Evolutionary conservation across 2,888 invertebrate species (phyloP).

Genomic region (Polylopha cassiicola): DNA sequence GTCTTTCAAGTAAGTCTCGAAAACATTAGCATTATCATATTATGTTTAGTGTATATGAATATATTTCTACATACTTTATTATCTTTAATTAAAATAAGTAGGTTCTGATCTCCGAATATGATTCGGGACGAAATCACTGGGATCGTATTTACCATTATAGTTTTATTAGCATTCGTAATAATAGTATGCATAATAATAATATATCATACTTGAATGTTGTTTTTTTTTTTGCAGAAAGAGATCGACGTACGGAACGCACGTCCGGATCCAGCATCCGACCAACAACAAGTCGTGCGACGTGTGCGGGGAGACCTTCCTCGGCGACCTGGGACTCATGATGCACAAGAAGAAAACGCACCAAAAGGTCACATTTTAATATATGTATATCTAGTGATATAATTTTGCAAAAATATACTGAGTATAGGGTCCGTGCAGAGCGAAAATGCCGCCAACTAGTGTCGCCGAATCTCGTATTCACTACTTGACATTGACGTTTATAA

Average conservation of each 20-base stretch:
- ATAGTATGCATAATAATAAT: not conserved
- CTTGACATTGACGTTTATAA: no score
- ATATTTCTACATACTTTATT: not conserved
- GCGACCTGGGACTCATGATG: conserved; percentile 21
- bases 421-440: no score
- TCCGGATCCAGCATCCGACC: conserved; percentile 23
- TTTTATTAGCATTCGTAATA: no score
- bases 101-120: no score
- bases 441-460: no score
- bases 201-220: not conserved
- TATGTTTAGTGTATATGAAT: not conserved
- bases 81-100: not conserved
- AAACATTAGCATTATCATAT: no score
- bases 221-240: conserved; percentile 18
- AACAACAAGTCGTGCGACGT: conserved; percentile 25
- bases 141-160: no score
- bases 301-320: conserved; percentile 26
- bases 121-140: no score
- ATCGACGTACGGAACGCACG: conserved; percentile 26
- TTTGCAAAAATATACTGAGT: not conserved
- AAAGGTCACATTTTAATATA: conserved; percentile 10
- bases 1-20: conserved; percentile 25
- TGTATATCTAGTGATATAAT: not conserved
- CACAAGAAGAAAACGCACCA: conserved; percentile 26
- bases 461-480: no score